Evolutionary conservation across 2,888 invertebrate species (phyloP).

Genomic region (Cephus nigrinus): DNA sequence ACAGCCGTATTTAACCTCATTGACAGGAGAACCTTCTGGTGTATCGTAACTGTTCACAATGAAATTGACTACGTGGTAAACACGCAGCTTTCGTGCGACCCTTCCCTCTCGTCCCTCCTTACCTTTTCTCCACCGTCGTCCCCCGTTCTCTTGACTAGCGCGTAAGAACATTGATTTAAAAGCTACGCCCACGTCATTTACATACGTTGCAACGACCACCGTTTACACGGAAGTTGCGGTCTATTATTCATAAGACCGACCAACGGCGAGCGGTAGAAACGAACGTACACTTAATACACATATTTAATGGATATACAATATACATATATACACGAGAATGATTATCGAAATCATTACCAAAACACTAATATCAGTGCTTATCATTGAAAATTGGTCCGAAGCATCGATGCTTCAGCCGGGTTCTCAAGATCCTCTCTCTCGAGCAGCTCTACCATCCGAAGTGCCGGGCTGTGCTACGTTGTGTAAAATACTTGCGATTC

Average conservation of each 20-base stretch:
- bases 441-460: not conserved
- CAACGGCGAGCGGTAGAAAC: not conserved
- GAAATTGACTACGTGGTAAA: not conserved
- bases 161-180: conserved; percentile 35
- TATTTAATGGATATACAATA: no score
- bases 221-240: conserved; percentile 23
- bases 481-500: not conserved
- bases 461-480: not conserved
- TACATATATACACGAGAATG: not conserved
- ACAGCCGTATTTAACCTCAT: not conserved
- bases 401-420: not conserved
- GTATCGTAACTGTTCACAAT: not conserved
- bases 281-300: not conserved
- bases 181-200: conserved; percentile 35
- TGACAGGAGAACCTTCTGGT: not conserved
- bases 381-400: not conserved
- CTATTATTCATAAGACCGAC: conserved; percentile 25
- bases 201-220: conserved; percentile 22
- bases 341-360: not conserved
- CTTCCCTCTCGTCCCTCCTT: not conserved
- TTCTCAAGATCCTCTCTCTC: not conserved
- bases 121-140: not conserved
- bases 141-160: not conserved
- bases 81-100: not conserved
- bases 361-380: not conserved